Conservation (phyloP, 2,113 vertebrate species). For the Raja brachyura region DNA sequence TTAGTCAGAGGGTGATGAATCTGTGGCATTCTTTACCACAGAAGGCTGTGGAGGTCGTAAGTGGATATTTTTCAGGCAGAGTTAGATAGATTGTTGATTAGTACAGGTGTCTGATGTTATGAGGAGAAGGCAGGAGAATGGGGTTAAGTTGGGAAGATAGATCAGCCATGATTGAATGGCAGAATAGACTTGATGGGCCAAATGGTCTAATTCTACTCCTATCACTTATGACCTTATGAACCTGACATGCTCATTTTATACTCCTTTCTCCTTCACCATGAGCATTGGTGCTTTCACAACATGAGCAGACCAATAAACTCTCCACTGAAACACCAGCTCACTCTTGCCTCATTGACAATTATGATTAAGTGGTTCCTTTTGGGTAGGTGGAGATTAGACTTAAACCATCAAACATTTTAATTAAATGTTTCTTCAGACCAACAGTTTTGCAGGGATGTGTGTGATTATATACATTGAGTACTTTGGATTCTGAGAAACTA, state of each 20-base stretch:
- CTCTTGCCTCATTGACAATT: not conserved
- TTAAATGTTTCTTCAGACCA: not conserved
- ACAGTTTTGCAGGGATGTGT: not conserved
- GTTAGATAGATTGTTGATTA: no score
- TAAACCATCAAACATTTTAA: not conserved
- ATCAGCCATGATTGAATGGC: no score
- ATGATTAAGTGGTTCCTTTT: not conserved
- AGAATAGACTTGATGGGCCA: no score
- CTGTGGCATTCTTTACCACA: no score
- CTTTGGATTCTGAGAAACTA: not conserved
- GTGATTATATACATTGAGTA: not conserved
- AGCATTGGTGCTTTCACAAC: not conserved
- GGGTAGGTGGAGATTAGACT: not conserved
- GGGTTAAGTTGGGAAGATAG: no score
- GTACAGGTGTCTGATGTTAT: no score
- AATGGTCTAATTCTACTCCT: no score
- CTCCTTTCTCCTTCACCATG: not conserved
- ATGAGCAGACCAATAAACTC: not conserved
- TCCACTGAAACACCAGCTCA: not conserved
- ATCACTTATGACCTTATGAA: no score
- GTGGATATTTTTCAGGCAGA: no score
- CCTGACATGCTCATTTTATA: not conserved
- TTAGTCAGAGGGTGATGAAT: no score
- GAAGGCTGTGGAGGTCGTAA: no score
- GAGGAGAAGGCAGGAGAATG: no score